Base-by-base conservation (phyloP, 1,140 invertebrate genomes). In the Kradibia gibbosae region DNA sequence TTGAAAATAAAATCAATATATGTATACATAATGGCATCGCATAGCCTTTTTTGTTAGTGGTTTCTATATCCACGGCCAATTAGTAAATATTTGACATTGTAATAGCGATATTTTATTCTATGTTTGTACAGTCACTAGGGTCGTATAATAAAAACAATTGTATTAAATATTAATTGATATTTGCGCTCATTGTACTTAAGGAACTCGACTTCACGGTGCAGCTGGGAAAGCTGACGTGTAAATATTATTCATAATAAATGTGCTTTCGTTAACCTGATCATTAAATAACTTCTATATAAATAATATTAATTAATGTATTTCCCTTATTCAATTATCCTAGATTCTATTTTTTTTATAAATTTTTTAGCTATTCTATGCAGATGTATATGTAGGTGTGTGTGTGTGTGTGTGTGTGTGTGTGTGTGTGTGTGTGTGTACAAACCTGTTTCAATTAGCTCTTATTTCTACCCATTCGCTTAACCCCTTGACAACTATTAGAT, bases 111-210 rank as follows among this genome's bases (percentile, higher is more conserved):
- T 75, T 79, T 74, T 82, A 82, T 82, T 82, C 48, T 78, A 79
- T 80, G 78, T 76, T 83, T 83, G 82, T 83, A 83, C 82, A 83
- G 82, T 83, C 78, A 80, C 42, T 83, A 83, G 77, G 53, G 39
- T 55, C 75, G 42, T 78, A 78, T 82, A 62, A 79, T 73, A 74
- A 39, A 45, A 60, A 75, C 34, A 62, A 50, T 36, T 77, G 67
- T 78, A 73, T 72, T 62, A 78, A 82, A 82, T 72, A 70, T 72
- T 50, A 48, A 82, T 78, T 60, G 65, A 72, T 78, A 81, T 71
- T 34, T 72, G 53, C 67, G 75, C 75, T 82, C 65, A 77, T 25
- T 82, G 80, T 82, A 77, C 50, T 82, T 73, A 78, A 78, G 39
- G 55, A n/a, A 57, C 42, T 77, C 39, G 15, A 77, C 75, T 62